Base-by-base conservation (phyloP, 2,888 invertebrate genomes). In the Andricus quercusramuli region DNA sequence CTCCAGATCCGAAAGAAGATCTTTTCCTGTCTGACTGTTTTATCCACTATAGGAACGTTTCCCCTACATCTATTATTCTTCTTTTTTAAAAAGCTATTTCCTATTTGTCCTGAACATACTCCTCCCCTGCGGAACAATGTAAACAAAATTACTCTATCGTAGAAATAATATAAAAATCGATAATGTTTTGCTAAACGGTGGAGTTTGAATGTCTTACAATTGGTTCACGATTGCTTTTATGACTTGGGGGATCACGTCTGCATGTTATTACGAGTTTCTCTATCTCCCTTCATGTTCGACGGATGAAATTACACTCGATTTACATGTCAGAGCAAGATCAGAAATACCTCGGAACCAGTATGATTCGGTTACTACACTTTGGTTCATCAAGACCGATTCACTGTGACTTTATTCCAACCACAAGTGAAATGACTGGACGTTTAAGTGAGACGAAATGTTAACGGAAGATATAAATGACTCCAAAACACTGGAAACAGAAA, bases 241-340 rank as follows among this genome's bases (percentile, higher is more conserved):
- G 70, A 70, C 70, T 70, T 51, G 29, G 47, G 70, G 29, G 70
- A 70, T 70, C 70, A 25, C 70, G 29, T 70, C 51, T 70, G 70
- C 20, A 70, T 70, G 51, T 51, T 70, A 70, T 70, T 70, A 70
- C 70, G 44, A 51, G 29, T 29, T 70, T 70, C 70, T 70, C 70
- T 29, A 70, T 70, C 29, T 70, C 70, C 11, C 51, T 70, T 70
- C n/a, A 70, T 20, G 70, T 47, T 70, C 70, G 29, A 51, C 9
- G 51, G 51, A 70, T 70, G 70, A 70, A 70, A 70, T 70, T 70
- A 70, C 70, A 51, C 51, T 70, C 70, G 51, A 70, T 70, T 70
- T 70, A 70, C 70, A 70, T 70, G 51, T 70, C 70, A 70, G 70
- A 70, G 70, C 29, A 70, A 70, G 70, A 70, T 70, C 70, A 70